Evolutionary conservation across 2,888 invertebrate species (phyloP).

Genomic region (Lochmaea crataegi): DNA sequence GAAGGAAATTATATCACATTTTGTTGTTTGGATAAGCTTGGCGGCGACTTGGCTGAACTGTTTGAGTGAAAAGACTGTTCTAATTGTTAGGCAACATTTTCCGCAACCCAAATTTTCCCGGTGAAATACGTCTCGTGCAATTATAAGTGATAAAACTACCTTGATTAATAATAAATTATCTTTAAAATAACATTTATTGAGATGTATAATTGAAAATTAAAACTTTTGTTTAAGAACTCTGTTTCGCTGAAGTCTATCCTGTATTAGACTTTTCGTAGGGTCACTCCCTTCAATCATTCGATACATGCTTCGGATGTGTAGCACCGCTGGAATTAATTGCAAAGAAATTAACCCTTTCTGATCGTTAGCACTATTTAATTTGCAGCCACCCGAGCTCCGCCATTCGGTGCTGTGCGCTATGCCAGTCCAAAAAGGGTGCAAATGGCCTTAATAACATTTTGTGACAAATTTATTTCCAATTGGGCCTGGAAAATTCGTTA

Average conservation of each 20-base stretch:
- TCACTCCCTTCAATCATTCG: conserved; percentile 52
- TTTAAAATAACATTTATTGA: no score
- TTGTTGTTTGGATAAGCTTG: no score
- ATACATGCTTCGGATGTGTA: conserved; percentile 50
- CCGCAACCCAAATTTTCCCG: no score
- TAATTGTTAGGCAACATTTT: no score
- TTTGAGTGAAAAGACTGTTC: no score
- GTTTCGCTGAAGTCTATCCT: not conserved
- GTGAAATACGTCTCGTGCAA: no score
- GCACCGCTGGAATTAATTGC: conserved; percentile 51
- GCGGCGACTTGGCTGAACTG: no score
- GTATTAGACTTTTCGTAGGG: conserved; percentile 39
- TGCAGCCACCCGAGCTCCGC: conserved; percentile 42
- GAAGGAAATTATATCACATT: no score
- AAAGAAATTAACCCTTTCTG: conserved; percentile 53
- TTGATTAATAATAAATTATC: no score
- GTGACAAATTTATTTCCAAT: conserved; percentile 49
- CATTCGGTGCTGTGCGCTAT: conserved; percentile 14
- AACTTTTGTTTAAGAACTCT: no score
- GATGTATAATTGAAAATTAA: no score
- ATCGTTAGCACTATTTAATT: conserved; percentile 53
- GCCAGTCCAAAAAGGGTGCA: conserved; percentile 37
- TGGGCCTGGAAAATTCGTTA: conserved; percentile 37
- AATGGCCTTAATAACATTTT: conserved; percentile 47
- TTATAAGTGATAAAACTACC: no score